phyloP scores from a whole-genome alignment of 2,113 vertebrate genomes.

The Hippocampus abdominalis region DNA sequence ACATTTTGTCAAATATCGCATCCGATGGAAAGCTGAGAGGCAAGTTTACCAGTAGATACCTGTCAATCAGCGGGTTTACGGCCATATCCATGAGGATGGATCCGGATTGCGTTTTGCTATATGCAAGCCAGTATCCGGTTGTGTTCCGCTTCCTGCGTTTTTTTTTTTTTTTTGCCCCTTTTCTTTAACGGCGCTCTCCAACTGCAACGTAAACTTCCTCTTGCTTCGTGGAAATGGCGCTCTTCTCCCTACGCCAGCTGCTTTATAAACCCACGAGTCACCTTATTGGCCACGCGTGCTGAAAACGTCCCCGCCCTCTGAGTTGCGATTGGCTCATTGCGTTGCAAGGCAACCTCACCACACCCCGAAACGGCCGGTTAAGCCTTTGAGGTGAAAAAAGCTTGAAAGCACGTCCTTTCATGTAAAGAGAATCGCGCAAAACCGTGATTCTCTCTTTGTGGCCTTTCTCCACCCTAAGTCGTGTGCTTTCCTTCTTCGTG shows the following conservation, averaged over 20 bases:
- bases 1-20: conserved; percentile 46
- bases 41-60: conserved; percentile 72
- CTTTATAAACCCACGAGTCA: conserved; percentile 63
- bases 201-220: neutral
- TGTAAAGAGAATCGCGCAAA: neutral
- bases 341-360: conserved; percentile 41
- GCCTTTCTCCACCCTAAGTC: neutral
- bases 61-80: conserved; percentile 72
- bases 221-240: conserved; percentile 77
- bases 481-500: neutral
- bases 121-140: conserved; percentile 59
- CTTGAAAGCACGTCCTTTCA: neutral
- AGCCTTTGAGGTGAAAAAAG: neutral
- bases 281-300: conserved; percentile 56
- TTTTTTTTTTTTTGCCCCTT: neutral
- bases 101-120: conserved; percentile 71
- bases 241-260: conserved; percentile 56
- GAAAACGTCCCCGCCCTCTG: conserved; percentile 37
- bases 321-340: conserved; percentile 33
- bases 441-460: too few species aligned
- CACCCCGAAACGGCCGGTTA: conserved; percentile 16
- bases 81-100: conserved; percentile 79
- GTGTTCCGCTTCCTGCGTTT: conserved; percentile 32
- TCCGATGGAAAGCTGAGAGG: conserved; percentile 50
- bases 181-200: conserved; percentile 40